Percentiles rank a stretch among this genome's conserved stretches.
Evolutionary conservation across 2,113 vertebrate species (phyloP).

Genomic region (Climacteris rufus): DNA sequence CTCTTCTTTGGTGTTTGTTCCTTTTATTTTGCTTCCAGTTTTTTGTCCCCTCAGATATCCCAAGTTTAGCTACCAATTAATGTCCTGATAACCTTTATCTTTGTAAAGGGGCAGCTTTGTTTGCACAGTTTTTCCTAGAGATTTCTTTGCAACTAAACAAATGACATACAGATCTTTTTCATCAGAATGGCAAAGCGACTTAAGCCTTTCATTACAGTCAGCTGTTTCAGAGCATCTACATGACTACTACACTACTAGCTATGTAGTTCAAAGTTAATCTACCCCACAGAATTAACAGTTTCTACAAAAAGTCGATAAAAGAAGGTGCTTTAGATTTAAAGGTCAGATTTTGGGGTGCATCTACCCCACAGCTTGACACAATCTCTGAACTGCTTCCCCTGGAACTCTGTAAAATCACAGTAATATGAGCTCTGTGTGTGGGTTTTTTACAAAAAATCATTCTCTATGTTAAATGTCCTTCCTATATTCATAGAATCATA

Average conservation of each 20-base stretch:
- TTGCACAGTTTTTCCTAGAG: not conserved
- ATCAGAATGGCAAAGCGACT: not conserved
- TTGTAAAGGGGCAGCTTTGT: not conserved
- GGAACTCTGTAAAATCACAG: not conserved
- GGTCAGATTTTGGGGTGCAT: not conserved
- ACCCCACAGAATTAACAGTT: not conserved
- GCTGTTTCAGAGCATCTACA: not conserved
- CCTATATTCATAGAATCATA: not conserved
- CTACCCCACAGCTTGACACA: not conserved
- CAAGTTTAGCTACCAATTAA: not conserved
- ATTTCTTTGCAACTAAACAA: slow-evolving; percentile 41
- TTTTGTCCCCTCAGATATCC: not conserved
- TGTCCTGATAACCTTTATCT: not conserved
- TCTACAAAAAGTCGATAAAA: not conserved
- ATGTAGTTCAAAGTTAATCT: not conserved
- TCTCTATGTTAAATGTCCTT: not conserved
- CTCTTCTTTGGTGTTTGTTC: not conserved
- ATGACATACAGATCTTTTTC: not conserved
- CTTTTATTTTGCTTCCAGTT: not conserved
- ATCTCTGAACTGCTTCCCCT: not conserved
- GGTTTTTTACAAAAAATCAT: not conserved
- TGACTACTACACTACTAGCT: not conserved
- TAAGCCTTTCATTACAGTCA: not conserved
- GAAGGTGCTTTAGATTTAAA: not conserved
- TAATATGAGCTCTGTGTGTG: not conserved